Percentiles rank a stretch among this genome's conserved stretches.
These are phyloP conservation scores for Sinocyclocheilus rhinocerous DNA, from an alignment of 2,113 vertebrate genomes.

Conservation along the genomic window DNA sequence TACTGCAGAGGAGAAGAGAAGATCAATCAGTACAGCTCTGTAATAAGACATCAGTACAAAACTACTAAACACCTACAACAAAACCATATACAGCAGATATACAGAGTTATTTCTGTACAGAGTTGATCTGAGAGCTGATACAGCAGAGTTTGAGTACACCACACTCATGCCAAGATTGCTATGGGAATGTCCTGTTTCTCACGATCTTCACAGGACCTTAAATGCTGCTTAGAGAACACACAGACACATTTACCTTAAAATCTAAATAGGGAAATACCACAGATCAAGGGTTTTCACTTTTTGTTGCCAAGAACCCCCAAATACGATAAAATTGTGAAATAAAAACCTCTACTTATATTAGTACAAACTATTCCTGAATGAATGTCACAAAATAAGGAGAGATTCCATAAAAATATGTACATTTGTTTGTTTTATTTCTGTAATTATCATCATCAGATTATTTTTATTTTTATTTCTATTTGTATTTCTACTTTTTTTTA, in stretches of 20 bases:
- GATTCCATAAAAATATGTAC: too few species aligned
- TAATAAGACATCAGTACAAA: conserved; percentile 6
- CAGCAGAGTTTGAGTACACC: background rate
- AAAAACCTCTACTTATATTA: too few species aligned
- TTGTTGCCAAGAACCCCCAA: background rate
- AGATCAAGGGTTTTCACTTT: background rate
- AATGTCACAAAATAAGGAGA: too few species aligned
- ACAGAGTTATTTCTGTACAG: background rate
- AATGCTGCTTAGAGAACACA: background rate
- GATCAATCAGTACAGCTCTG: background rate
- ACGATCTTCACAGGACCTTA: conserved; percentile 13
- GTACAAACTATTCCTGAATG: too few species aligned
- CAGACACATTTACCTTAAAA: background rate
- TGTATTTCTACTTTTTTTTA: too few species aligned
- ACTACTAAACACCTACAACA: background rate
- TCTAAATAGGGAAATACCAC: background rate
- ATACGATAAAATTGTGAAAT: background rate
- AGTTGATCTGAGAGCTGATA: background rate
- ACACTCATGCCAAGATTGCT: conserved; percentile 21
- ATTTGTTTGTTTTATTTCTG: too few species aligned
- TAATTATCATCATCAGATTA: too few species aligned
- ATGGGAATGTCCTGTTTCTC: conserved; percentile 3
- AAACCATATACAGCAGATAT: background rate
- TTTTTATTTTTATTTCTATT: too few species aligned
- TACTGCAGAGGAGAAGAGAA: conserved; percentile 74